Conservation (phyloP, 2,113 vertebrate species). For the Rattus rattus region DNA sequence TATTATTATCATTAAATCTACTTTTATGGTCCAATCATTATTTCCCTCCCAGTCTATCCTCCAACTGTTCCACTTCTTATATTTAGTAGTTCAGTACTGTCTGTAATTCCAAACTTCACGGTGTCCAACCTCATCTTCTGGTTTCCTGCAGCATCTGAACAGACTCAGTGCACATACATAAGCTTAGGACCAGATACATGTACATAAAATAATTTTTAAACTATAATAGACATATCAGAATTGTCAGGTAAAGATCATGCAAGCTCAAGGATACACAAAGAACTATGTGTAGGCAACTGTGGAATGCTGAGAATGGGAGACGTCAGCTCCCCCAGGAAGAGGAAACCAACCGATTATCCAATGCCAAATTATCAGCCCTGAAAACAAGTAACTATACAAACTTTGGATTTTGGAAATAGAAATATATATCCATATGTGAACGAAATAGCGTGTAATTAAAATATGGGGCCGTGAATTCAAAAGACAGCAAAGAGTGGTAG, state of each 20-base stretch:
- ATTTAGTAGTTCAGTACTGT: background rate
- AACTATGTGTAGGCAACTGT: background rate
- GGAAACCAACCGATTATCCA: background rate
- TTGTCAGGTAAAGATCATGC: background rate
- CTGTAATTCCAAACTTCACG: background rate
- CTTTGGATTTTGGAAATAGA: background rate
- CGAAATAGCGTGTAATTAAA: background rate
- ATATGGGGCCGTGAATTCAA: background rate
- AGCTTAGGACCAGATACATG: background rate
- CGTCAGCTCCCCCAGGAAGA: background rate
- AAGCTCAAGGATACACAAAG: background rate
- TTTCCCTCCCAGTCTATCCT: too few species aligned
- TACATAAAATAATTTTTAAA: background rate
- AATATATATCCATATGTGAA: background rate
- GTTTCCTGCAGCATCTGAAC: background rate
- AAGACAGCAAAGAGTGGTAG: background rate
- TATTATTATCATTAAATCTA: too few species aligned
- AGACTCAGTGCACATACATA: background rate
- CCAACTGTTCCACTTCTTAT: too few species aligned
- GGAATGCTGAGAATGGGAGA: background rate
- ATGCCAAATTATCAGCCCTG: too few species aligned
- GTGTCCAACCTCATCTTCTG: background rate
- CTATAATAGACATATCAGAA: background rate
- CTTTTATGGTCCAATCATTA: too few species aligned
- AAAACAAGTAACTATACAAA: background rate